phyloP scores from a whole-genome alignment of 2,113 vertebrate species.

The Dipodomys stephensi region DNA sequence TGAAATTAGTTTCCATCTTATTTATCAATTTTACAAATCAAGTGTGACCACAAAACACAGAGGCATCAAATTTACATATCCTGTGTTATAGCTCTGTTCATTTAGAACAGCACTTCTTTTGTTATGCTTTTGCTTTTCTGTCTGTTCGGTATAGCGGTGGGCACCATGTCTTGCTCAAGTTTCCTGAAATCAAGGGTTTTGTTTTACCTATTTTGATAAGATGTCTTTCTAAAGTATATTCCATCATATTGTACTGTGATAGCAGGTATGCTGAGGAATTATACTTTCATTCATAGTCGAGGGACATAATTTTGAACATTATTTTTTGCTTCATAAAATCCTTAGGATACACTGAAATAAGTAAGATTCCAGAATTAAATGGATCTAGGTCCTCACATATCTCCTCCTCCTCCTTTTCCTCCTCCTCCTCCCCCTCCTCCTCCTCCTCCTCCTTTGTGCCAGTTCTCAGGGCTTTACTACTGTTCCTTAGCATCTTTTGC shows the following conservation, averaged over 20 bases:
- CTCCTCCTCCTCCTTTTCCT: no score
- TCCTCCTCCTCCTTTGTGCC: no score
- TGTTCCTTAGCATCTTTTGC: no score
- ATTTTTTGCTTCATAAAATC: neutral
- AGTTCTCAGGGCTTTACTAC: no score
- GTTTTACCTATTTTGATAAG: neutral
- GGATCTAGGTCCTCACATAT: neutral
- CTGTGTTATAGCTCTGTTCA: neutral
- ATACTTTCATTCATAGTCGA: conserved; percentile 34
- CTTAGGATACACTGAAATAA: neutral
- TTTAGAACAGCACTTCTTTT: neutral
- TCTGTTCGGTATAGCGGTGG: neutral
- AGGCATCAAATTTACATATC: neutral
- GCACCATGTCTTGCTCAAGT: neutral
- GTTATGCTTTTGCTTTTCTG: neutral
- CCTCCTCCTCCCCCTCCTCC: no score
- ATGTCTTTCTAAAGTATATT: conserved; percentile 4
- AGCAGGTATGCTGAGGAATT: neutral
- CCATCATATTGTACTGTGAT: neutral
- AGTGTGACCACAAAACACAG: neutral
- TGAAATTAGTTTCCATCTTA: neutral
- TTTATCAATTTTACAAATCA: neutral
- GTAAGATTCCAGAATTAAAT: neutral
- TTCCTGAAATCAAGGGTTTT: neutral
- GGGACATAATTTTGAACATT: neutral